Conservation (phyloP, 2,888 invertebrate genomes). For the Lycophotia porphyrea region DNA sequence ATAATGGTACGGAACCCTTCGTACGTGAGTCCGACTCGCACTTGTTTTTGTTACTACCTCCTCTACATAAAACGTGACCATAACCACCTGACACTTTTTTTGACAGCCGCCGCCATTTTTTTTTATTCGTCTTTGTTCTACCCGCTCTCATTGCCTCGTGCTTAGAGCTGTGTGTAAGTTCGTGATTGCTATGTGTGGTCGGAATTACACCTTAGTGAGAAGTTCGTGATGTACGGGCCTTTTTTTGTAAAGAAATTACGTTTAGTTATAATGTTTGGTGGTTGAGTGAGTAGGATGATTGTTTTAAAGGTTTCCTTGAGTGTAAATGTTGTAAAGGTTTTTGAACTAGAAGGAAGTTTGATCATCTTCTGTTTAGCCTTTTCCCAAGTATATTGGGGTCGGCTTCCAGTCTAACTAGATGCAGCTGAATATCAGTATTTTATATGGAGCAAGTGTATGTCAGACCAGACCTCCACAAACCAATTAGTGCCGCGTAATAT, state of each 20-base stretch:
- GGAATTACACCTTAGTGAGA: conserved; percentile 36
- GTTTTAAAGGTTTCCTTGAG: neutral
- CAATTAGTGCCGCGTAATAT: neutral
- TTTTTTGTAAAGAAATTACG: conserved; percentile 39
- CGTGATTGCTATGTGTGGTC: conserved; percentile 61
- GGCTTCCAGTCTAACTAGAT: neutral
- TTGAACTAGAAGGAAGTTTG: conserved; percentile 1
- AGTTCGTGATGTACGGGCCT: conserved; percentile 45
- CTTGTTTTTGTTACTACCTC: neutral
- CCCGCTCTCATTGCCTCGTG: conserved; percentile 32
- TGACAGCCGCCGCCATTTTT: conserved; percentile 19
- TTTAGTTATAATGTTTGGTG: conserved; percentile 10
- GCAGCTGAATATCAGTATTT: neutral
- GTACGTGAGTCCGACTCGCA: too few relatives aligned
- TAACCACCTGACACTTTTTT: conserved; percentile 16
- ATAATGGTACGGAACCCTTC: too few relatives aligned
- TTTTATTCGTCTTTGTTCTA: conserved; percentile 33
- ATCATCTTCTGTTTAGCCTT: neutral
- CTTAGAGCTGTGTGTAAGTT: conserved; percentile 16
- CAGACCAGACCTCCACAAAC: neutral
- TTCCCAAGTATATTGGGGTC: neutral
- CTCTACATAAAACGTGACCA: conserved; percentile 14
- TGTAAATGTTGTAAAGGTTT: neutral
- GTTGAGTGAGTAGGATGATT: conserved; percentile 10
- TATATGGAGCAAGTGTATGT: neutral